A percentile compares a stretch with the other conserved stretches of the same genome.
Evolutionary conservation across 2,888 invertebrate species (phyloP).

Genomic region (Orgyia antiqua): DNA sequence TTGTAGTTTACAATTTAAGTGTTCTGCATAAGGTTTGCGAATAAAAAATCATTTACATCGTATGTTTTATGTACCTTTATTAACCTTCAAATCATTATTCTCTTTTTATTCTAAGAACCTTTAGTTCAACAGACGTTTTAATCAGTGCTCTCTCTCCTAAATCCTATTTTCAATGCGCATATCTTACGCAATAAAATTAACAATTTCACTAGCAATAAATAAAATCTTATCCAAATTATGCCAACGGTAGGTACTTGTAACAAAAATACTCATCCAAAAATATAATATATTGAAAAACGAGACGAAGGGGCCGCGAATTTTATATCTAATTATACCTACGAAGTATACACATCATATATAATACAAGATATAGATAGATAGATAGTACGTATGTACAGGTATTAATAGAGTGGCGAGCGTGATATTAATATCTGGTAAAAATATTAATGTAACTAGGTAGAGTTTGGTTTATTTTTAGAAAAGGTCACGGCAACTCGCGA

Average conservation of each 20-base stretch:
- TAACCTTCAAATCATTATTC: too few species aligned
- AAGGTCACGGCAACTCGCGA: slow-evolving; percentile 61
- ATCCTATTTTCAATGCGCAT: too few species aligned
- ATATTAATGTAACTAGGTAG: slow-evolving; percentile 40
- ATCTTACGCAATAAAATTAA: slow-evolving; percentile 6
- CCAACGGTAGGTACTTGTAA: not conserved
- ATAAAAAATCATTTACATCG: too few species aligned
- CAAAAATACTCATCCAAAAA: slow-evolving; percentile 14
- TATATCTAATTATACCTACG: slow-evolving; percentile 49
- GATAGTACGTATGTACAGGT: slow-evolving; percentile 15
- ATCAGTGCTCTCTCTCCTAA: too few species aligned
- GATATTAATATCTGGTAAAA: slow-evolving; percentile 53
- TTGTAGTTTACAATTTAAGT: too few species aligned
- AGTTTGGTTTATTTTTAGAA: slow-evolving; percentile 41
- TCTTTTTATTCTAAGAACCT: too few species aligned
- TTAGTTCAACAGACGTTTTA: too few species aligned
- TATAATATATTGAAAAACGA: slow-evolving; percentile 12
- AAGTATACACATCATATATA: slow-evolving; percentile 45
- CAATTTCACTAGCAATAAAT: too few species aligned
- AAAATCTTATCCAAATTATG: too few species aligned
- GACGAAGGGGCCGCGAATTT: slow-evolving; percentile 40
- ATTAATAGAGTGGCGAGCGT: slow-evolving; percentile 39
- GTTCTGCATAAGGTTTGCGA: too few species aligned
- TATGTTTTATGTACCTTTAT: too few species aligned
- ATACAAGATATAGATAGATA: slow-evolving; percentile 20